Evolutionary conservation across 2,888 invertebrate genomes (phyloP), one percentile per base, ranked within the genome.

Genomic region (Chrysina gloriosa): DNA sequence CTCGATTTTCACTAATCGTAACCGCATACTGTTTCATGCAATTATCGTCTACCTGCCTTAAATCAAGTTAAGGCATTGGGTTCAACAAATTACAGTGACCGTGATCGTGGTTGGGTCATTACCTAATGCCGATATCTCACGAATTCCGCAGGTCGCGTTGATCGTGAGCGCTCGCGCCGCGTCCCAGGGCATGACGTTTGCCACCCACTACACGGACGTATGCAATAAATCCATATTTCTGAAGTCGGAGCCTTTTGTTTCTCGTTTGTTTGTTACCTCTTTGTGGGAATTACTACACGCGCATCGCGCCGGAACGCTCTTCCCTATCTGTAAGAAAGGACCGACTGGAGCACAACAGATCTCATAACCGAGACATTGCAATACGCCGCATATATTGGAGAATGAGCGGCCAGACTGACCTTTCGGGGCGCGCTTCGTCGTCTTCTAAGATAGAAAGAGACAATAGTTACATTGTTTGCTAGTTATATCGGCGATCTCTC

Each of bases 61-160:
- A 78, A 78, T 77, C 77, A 74, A 78, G 77, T 75, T 78, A 72
- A 78, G 71, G 73, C 70, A 64, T 67, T 25, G 52, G 56, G 63
- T 67, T 66, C 80, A 80, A 80, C 80, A 80, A 80, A 81, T 80
- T 79, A 78, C 78, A 77, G 77, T 80, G 80, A 80, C 80, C 80
- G 80, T 79, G 79, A 79, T 81, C 80, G 80, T 81, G 80, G 77
- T 73, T 73, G 75, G 79, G 80, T 79, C 79, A 80, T 81, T 80
- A 80, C 79, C 78, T 80, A 81, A 81, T 80, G 77, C 78, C 79
- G 80, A 80, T 80, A 80, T 77, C 80, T 80, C 81, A 80, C 80
- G 80, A 79, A 78, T 74, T 75, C 75, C 72, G 73, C 73, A 72
- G 74, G 73, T 70, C 73, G 73, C 73, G 70, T 69, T 71, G 73